These are phyloP conservation scores for Hyles euphorbiae DNA, from an alignment of 1,140 invertebrate species.

Conservation along the genomic window DNA sequence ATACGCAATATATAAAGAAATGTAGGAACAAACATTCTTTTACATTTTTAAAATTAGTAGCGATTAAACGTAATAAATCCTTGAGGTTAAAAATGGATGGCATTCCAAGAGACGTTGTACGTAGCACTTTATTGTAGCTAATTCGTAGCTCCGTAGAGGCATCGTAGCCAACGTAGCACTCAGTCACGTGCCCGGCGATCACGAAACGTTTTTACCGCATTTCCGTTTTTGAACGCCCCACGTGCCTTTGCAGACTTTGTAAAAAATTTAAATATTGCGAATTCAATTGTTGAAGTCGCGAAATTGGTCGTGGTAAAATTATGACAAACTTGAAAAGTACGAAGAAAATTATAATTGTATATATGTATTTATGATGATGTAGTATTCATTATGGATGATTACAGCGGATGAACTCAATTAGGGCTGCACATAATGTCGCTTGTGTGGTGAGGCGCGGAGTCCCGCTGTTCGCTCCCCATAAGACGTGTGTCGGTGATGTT, in stretches of 20 bases:
- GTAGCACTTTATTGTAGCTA: constrained; percentile 2
- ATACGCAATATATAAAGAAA: not conserved
- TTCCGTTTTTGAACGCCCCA: constrained; percentile 43
- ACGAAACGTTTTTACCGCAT: constrained; percentile 54
- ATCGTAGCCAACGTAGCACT: constrained; percentile 8
- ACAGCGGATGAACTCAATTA: not conserved
- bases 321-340: too few species aligned
- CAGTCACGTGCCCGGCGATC: constrained; percentile 49
- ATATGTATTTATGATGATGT: too few species aligned
- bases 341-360: too few species aligned
- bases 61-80: too few species aligned
- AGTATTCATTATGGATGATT: too few species aligned
- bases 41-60: too few species aligned
- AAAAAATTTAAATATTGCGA: too few species aligned
- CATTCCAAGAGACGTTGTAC: not conserved
- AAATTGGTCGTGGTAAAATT: too few species aligned
- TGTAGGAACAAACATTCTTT: not conserved
- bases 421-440: not conserved
- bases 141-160: not conserved
- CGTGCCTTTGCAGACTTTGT: constrained; percentile 14
- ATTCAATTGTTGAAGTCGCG: too few species aligned
- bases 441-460: too few species aligned
- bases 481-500: constrained; percentile 53
- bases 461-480: constrained; percentile 33
- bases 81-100: too few species aligned